These are phyloP conservation scores for Daboia siamensis DNA, from an alignment of 2,113 vertebrate species.

Conservation along the genomic window DNA sequence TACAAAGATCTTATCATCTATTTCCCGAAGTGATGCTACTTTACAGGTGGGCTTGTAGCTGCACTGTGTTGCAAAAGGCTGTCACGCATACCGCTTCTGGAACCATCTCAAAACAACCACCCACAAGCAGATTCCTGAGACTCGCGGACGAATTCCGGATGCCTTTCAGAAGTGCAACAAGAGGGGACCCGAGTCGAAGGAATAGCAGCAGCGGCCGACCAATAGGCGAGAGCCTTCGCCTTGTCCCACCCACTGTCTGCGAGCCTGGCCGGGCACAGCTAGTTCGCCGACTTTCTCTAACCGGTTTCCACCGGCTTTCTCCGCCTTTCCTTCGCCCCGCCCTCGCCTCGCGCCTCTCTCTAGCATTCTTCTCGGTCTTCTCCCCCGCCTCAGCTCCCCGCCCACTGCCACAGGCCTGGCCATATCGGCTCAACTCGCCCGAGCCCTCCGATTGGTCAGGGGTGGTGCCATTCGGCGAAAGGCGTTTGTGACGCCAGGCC, in stretches of 20 bases:
- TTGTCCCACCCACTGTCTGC: neutral
- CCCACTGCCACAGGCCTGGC: neutral
- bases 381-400: neutral
- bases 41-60: neutral
- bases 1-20: neutral
- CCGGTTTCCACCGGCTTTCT: constrained; percentile 65
- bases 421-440: neutral
- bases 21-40: neutral
- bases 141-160: neutral
- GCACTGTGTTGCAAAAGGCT: neutral
- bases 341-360: neutral
- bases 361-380: neutral
- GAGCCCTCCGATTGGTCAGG: neutral
- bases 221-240: neutral
- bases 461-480: neutral
- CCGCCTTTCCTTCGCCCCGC: constrained; percentile 31
- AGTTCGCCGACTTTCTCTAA: constrained; percentile 45
- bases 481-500: constrained; percentile 12
- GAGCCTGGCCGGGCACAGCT: neutral
- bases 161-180: neutral
- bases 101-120: neutral
- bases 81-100: neutral
- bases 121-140: neutral
- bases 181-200: too few relatives aligned
- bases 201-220: neutral